Base-by-base conservation (phyloP, 2,797 vertebrate species). In the Calcarius lapponicus region DNA sequence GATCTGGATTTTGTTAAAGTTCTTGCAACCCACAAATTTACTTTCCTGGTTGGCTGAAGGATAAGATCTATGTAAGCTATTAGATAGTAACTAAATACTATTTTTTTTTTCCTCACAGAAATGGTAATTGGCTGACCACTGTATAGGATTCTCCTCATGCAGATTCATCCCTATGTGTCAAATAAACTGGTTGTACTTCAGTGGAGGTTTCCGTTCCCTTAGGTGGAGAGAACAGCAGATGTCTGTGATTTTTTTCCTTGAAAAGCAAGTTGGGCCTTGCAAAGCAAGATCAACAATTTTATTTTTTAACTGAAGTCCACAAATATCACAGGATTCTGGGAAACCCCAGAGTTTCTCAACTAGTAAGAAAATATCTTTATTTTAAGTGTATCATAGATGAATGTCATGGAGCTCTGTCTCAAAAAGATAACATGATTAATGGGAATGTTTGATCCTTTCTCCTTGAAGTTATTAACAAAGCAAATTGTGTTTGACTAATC, bases 131-230 rank as follows among this genome's bases (percentile, higher is more conserved):
- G 4, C 29, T 81, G 50, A 42, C 11, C 8, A 60, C 4, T 14
- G 7, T 18, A 25, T 7, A 71, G 34, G n/a, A 56, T 42, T 75
- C 18, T 84, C 38, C 29, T 81, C 24, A 38, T 34, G 32, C 5
- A 25, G 20, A 15, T 65, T 26, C 62, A 29, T 28, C 51, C 26
- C 19, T 31, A 0, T 0, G 0, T n/a, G 3, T n/a, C 58, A 92
- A 57, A 67, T 50, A 53, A 88, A 47, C 11, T 74, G 32, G 32
- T 38, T 6, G 3, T 2, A 5, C 43, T 65, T 85, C 38, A 69
- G 19, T 54, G 45, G 10, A 61, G 4, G 19, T 50, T 72, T 72
- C 65, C 81, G 5, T 53, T 65, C 25, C 21, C 16, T 16, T 38
- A 43, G 20, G 25, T 53, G 7, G 9, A 51, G 28, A 36, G 17